Percentiles rank a stretch among this genome's conserved stretches.
These are phyloP conservation scores for Hyperopisus bebe DNA, from an alignment of 2,113 vertebrate genomes.

Conservation along the genomic window DNA sequence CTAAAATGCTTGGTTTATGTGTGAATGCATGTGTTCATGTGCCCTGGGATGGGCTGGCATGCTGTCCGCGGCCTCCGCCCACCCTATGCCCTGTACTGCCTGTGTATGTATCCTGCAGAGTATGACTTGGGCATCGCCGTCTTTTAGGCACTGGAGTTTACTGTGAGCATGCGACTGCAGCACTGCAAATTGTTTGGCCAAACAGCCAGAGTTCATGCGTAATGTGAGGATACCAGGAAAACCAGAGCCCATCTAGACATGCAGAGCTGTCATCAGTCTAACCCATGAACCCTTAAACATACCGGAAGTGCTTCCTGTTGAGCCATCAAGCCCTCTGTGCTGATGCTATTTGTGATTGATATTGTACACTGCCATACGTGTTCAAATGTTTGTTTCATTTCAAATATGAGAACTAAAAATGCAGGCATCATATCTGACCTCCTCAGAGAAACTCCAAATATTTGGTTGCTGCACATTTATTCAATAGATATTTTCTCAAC, in stretches of 20 bases:
- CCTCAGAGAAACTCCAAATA: not conserved
- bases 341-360: not conserved
- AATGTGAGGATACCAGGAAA: not conserved
- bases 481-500: not conserved
- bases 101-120: not conserved
- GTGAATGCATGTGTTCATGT: not conserved
- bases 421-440: not conserved
- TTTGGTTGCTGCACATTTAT: not conserved
- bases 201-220: not conserved
- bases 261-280: not conserved
- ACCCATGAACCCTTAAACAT: not conserved
- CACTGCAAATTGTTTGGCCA: not conserved
- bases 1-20: not conserved
- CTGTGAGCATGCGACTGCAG: not conserved
- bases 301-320: not conserved
- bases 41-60: not conserved
- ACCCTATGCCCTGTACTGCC: not conserved
- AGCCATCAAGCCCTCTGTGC: not conserved
- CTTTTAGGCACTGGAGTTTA: not conserved
- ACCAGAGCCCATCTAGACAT: not conserved
- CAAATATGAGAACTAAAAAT: not conserved
- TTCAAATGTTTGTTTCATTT: not conserved
- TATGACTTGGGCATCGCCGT: not conserved
- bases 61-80: no score
- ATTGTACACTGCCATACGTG: not conserved